Conservation (phyloP, 2,888 invertebrate genomes). For the Tenthredo livida region DNA sequence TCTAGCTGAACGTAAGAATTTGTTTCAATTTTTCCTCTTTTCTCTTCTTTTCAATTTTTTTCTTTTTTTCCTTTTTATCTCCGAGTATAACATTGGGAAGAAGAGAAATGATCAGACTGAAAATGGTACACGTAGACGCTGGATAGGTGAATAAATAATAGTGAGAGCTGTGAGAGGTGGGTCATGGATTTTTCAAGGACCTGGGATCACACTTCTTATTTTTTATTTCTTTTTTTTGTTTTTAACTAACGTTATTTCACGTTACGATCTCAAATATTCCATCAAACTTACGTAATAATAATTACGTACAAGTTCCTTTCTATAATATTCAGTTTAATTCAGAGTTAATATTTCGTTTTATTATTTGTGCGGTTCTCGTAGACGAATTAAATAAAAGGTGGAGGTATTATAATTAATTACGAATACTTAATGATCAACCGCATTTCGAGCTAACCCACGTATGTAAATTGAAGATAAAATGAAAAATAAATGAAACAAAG, state of each 20-base stretch:
- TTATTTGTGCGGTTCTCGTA: slow-evolving; percentile 12
- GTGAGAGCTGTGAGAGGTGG: neutral
- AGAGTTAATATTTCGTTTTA: neutral
- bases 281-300: too few relatives aligned
- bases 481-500: neutral
- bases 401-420: neutral
- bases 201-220: neutral
- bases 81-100: neutral
- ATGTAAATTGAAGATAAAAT: neutral
- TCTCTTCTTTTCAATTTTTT: neutral
- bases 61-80: neutral
- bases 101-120: neutral
- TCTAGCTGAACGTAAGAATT: neutral
- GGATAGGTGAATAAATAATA: neutral
- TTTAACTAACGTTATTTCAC: neutral
- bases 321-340: neutral
- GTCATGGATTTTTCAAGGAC: slow-evolving; percentile 14
- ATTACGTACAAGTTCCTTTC: too few relatives aligned
- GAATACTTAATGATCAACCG: neutral
- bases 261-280: neutral
- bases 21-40: neutral
- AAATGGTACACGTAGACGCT: neutral
- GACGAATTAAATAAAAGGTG: too few relatives aligned
- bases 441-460: neutral
- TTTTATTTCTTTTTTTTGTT: too few relatives aligned